Evolutionary conservation across 2,888 invertebrate species (phyloP).

Genomic region (Ceratothoa steindachneri): DNA sequence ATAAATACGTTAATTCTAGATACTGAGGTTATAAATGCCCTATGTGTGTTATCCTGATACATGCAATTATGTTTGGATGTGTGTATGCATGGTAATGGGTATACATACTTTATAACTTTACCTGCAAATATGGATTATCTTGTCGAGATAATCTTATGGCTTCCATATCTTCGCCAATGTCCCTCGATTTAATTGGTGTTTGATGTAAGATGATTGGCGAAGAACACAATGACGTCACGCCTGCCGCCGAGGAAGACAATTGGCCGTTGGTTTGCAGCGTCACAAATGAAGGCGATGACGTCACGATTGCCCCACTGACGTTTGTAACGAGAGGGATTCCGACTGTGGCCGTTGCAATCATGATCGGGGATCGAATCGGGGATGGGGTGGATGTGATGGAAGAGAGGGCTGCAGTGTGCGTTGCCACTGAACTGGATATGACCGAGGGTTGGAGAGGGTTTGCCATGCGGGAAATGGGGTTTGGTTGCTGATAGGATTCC

Average conservation of each 20-base stretch:
- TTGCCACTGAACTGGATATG: background rate
- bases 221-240: background rate
- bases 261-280: background rate
- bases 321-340: background rate
- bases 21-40: too few species aligned
- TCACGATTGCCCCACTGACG: background rate
- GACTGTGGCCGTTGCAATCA: conserved; percentile 1
- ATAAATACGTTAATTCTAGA: too few species aligned
- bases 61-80: too few species aligned
- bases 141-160: conserved; percentile 72
- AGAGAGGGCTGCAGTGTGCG: background rate
- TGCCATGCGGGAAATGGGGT: background rate
- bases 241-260: background rate
- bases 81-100: too few species aligned
- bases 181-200: conserved; percentile 29
- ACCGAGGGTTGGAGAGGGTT: background rate
- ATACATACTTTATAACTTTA: too few species aligned
- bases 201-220: conserved; percentile 17
- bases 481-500: background rate
- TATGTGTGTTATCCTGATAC: too few species aligned
- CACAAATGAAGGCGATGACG: background rate
- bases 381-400: background rate
- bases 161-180: conserved; percentile 68
- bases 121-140: conserved; percentile 79
- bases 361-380: background rate